A percentile compares a stretch with the other conserved stretches of the same genome.
Conservation (phyloP, 2,113 vertebrate species). For the Lepisosteus oculatus region DNA sequence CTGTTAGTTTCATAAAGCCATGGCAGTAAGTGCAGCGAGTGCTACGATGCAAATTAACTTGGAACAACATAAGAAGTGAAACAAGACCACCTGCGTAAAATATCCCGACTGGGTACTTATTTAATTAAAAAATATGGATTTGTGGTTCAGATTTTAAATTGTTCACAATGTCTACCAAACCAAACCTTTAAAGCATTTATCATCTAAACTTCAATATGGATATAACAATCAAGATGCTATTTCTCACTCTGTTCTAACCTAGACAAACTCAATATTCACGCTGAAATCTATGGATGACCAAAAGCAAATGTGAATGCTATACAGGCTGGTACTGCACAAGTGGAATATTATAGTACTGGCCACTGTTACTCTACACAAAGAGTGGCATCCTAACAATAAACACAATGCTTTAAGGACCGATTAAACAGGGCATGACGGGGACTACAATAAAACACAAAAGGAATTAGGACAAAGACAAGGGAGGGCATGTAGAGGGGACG, state of each 20-base stretch:
- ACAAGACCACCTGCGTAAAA: not conserved
- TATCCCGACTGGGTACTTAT: too few species aligned
- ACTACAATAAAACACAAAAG: constrained; percentile 15
- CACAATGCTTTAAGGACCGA: constrained; percentile 11
- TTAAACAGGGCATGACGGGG: constrained; percentile 28
- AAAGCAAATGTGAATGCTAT: too few species aligned
- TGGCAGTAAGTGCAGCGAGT: not conserved
- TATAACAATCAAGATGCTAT: too few species aligned
- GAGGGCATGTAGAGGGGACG: not conserved
- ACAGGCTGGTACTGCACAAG: too few species aligned
- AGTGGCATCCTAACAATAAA: constrained; percentile 16
- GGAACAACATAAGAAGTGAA: not conserved
- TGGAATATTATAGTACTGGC: too few species aligned
- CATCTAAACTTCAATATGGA: too few species aligned
- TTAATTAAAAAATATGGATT: too few species aligned
- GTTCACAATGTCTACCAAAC: not conserved
- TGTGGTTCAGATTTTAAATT: not conserved
- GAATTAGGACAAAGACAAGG: constrained; percentile 16
- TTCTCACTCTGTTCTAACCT: too few species aligned
- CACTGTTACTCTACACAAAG: constrained; percentile 20
- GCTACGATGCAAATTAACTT: not conserved
- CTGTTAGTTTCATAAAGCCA: constrained; percentile 8
- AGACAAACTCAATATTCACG: too few species aligned
- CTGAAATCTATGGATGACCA: too few species aligned
- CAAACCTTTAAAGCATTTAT: too few species aligned